phyloP scores from a whole-genome alignment of 2,113 vertebrate genomes.

The Pteronura brasiliensis region DNA sequence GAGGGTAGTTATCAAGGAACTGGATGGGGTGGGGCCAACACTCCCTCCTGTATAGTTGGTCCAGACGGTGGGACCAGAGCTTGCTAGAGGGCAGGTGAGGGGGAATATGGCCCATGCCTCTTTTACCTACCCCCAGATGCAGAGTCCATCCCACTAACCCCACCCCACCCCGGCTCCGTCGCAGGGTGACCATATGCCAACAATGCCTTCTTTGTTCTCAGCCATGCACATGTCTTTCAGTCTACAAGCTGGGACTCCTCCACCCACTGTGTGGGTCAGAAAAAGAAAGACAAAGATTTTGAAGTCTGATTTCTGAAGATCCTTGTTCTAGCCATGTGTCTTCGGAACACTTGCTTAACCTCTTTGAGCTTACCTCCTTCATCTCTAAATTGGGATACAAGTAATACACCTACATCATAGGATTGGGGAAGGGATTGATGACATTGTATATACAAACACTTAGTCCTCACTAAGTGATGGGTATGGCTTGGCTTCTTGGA shows the following conservation, averaged over 20 bases:
- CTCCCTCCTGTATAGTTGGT: background rate
- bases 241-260: background rate
- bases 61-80: background rate
- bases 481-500: background rate
- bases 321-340: background rate
- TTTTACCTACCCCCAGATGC: too few relatives aligned
- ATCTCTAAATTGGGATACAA: background rate
- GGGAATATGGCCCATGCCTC: background rate
- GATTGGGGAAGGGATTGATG: background rate
- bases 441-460: background rate
- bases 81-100: too few relatives aligned
- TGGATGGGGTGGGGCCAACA: background rate
- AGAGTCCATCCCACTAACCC: background rate
- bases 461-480: background rate
- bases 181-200: background rate
- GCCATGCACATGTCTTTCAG: background rate
- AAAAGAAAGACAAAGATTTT: background rate
- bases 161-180: background rate
- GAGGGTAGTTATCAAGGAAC: background rate
- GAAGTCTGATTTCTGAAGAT: background rate
- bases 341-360: background rate
- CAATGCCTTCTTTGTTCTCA: background rate
- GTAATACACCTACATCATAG: background rate
- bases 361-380: background rate
- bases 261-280: background rate